Conservation (phyloP, 2,797 vertebrate species). For the Euthynnus affinis region DNA sequence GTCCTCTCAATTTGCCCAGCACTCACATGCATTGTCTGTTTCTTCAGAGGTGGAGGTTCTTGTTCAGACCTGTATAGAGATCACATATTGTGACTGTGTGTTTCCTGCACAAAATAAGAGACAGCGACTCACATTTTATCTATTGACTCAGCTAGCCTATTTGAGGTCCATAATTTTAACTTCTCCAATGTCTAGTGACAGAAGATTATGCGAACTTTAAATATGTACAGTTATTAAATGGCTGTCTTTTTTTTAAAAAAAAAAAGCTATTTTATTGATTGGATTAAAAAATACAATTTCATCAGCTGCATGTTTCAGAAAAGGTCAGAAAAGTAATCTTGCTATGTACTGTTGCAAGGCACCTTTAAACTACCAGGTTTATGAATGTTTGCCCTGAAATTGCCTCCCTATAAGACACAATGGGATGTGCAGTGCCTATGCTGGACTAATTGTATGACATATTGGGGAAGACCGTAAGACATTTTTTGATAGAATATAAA, state of each 20-base stretch:
- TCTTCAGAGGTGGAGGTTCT: conserved; percentile 9
- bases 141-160: conserved; percentile 23
- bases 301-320: conserved; percentile 6
- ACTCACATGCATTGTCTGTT: conserved; percentile 1
- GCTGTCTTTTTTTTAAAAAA: too few relatives aligned
- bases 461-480: too few relatives aligned
- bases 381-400: conserved; percentile 1
- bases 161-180: not conserved
- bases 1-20: conserved; percentile 9
- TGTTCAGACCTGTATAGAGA: conserved; percentile 13
- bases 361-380: conserved; percentile 7
- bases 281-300: not conserved
- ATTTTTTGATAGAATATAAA: too few relatives aligned
- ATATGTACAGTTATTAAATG: not conserved
- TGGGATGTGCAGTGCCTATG: too few relatives aligned
- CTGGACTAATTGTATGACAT: too few relatives aligned
- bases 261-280: too few relatives aligned
- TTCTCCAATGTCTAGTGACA: not conserved
- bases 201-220: conserved; percentile 5
- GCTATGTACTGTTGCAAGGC: conserved; percentile 2
- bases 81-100: conserved; percentile 12
- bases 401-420: too few relatives aligned
- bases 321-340: conserved; percentile 11
- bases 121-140: conserved; percentile 11
- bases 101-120: conserved; percentile 22